These are phyloP conservation scores for Cossypha caffra DNA, from an alignment of 2,797 vertebrate genomes.

Conservation along the genomic window DNA sequence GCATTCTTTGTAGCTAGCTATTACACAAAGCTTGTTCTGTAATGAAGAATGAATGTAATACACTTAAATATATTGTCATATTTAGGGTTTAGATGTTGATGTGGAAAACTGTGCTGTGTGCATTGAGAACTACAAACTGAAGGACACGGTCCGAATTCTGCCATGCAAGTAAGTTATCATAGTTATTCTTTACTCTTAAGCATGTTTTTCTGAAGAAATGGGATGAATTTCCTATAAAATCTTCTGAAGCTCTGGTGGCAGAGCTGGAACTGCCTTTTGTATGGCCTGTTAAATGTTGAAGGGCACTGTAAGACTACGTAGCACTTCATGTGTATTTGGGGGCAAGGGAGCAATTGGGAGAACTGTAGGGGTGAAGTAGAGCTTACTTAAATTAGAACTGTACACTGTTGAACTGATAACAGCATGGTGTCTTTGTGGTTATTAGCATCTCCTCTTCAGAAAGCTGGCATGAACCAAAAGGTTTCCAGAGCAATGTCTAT, in stretches of 20 bases:
- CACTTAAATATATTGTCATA: not conserved
- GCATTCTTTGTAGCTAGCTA: not conserved
- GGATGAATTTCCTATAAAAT: not conserved
- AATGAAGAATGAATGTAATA: not conserved
- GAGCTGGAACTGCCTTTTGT: not conserved
- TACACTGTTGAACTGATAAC: not conserved
- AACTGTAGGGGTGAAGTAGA: not conserved
- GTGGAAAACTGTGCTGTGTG: conserved; percentile 84
- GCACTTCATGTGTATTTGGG: not conserved
- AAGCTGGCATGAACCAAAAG: not conserved
- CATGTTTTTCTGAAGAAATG: not conserved
- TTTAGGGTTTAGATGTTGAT: conserved; percentile 79
- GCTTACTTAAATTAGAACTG: not conserved
- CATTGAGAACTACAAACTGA: conserved; percentile 83
- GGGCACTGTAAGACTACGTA: fast-evolving
- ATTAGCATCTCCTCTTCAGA: not conserved
- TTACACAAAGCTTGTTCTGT: not conserved
- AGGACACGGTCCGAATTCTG: conserved; percentile 81
- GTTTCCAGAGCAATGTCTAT: not conserved
- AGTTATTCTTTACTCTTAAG: not conserved
- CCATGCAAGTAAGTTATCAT: conserved; percentile 81
- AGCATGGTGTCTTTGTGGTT: not conserved
- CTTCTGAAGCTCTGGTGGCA: not conserved
- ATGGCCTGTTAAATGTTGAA: not conserved
- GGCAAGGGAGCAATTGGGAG: not conserved